Percentiles rank a stretch among this genome's conserved stretches.
Conservation (phyloP, 2,113 vertebrate species). For the Plecotus auritus region DNA sequence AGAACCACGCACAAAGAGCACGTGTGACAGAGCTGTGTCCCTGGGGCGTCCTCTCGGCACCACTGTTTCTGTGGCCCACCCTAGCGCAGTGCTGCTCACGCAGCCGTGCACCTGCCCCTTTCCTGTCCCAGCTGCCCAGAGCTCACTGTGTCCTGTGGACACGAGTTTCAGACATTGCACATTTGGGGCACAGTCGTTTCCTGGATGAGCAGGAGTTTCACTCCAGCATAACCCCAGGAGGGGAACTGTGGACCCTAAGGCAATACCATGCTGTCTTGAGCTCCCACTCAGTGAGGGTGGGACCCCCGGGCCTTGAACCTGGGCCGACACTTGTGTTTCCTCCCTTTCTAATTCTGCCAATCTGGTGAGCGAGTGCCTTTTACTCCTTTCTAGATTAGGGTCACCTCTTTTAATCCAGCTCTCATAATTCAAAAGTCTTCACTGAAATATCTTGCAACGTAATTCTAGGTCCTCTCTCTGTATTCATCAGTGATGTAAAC, state of each 20-base stretch:
- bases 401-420: background rate
- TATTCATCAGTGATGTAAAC: background rate
- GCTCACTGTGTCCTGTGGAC: background rate
- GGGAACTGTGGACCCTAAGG: background rate
- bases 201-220: background rate
- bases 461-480: background rate
- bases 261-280: background rate
- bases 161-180: accelerated
- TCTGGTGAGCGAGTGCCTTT: background rate
- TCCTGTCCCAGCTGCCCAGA: background rate
- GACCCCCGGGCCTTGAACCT: background rate
- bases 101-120: background rate
- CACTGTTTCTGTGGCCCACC: background rate
- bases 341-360: background rate
- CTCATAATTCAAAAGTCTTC: background rate
- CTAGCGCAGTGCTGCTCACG: background rate
- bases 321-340: too few relatives aligned
- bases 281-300: background rate
- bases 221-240: background rate
- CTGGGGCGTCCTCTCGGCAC: background rate
- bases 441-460: background rate
- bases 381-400: background rate
- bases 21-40: background rate
- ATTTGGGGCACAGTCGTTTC: background rate
- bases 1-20: background rate